Evolutionary conservation across 2,888 invertebrate species (phyloP).

Genomic region (Hofmannophila pseudospretella): DNA sequence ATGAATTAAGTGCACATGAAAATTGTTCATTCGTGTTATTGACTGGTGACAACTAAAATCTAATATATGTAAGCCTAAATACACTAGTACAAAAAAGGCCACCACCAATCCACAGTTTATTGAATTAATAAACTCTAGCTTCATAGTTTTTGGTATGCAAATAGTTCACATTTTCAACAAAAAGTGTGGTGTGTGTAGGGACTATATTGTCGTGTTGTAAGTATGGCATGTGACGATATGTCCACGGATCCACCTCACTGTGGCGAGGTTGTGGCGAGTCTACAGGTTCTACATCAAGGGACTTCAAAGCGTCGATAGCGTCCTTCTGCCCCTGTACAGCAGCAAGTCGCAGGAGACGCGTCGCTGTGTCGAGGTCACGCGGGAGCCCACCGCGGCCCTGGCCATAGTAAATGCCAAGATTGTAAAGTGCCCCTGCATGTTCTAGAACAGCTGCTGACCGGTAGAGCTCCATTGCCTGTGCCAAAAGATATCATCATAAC

Average conservation of each 20-base stretch:
- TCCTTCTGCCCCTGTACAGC: constrained; percentile 79
- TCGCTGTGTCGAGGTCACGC: constrained; percentile 67
- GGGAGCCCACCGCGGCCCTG: constrained; percentile 80
- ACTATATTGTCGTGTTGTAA: constrained; percentile 33
- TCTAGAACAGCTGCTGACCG: constrained; percentile 79
- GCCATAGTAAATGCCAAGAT: constrained; percentile 82
- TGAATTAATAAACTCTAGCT: constrained; percentile 30
- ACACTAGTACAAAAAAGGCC: not conserved
- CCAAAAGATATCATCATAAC: constrained; percentile 7
- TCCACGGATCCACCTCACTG: constrained; percentile 32
- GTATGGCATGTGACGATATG: constrained; percentile 26
- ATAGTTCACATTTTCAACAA: constrained; percentile 51
- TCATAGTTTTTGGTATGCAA: constrained; percentile 33
- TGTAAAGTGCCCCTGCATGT: constrained; percentile 82
- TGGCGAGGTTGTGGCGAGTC: constrained; percentile 27
- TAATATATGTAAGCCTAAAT: not conserved
- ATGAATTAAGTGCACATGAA: not conserved
- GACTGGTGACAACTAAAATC: not conserved
- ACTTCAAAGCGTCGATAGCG: constrained; percentile 72
- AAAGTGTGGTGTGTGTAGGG: constrained; percentile 51
- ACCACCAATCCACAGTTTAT: not conserved
- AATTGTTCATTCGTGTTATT: not conserved
- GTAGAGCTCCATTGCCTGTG: constrained; percentile 82
- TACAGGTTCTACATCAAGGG: constrained; percentile 35
- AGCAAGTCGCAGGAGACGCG: constrained; percentile 67